Evolutionary conservation across 2,888 invertebrate species (phyloP), one percentile per base, ranked within the genome.

Genomic region (Mesorhabditis sp.): DNA sequence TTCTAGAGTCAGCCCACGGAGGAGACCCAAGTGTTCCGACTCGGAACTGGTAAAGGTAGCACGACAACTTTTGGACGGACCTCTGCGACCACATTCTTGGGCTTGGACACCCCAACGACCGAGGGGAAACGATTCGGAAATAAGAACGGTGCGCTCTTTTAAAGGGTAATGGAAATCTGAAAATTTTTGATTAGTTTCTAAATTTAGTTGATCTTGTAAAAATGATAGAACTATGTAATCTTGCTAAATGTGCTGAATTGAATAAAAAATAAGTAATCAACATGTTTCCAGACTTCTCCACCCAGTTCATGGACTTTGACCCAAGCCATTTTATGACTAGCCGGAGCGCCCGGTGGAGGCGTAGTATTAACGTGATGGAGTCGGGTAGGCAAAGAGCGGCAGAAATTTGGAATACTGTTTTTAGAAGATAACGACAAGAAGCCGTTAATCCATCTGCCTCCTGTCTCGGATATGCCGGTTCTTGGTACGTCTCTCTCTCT

Each of bases 301-400:
- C 58, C 58, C 7, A n/a, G 10, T 50, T 50, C n/a, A 50, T 50
- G 58, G 58, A 50, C 58, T 50, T 50, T n/a, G 58, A 50, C 58
- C 58, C 58, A 2, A 50, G 1, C 1, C 58, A 50, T 50, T 50
- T 50, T n/a, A 10, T 10, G 7, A 50, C 58, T 0, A 13, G 10
- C n/a, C 58, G 58, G 1, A 50, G 58, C 58, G n/a, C n/a, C n/a
- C 1, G 28, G 2, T 28, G 28, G 28, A 28, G 28, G 28, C 28
- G 28, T 2, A 28, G 28, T 2, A 28, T 28, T 28, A 28, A 28
- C 2, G 28, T 28, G 1, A 28, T 28, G 28, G 28, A 28, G 1
- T 28, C 28, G 28, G 28, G n/a, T n/a, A n/a, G n/a, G n/a, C n/a
- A n/a, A n/a, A n/a, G n/a, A n/a, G n/a, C n/a, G n/a, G n/a, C n/a